Conservation (phyloP, 1,140 invertebrate genomes). For the Dendrolimus kikuchii region DNA sequence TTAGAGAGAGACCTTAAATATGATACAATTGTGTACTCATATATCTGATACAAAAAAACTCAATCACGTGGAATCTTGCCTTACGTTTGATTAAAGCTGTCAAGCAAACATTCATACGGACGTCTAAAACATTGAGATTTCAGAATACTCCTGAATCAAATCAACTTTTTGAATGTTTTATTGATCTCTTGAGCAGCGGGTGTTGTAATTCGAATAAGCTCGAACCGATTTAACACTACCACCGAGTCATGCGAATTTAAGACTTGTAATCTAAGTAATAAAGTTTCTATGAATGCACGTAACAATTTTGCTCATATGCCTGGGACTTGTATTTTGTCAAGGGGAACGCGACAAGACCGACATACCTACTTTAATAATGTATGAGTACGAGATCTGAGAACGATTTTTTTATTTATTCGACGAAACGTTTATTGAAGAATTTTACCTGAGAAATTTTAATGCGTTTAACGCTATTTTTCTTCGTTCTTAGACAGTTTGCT, state of each 20-base stretch:
- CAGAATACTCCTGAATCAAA: conserved; percentile 20
- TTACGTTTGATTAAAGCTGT: no score
- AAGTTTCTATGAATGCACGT: conserved; percentile 5
- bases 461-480: no score
- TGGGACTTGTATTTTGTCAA: conserved; percentile 21
- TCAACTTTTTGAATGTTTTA: conserved; percentile 42
- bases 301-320: conserved; percentile 4
- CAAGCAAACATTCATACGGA: no score
- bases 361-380: conserved; percentile 26
- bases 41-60: no score
- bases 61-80: no score
- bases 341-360: conserved; percentile 17
- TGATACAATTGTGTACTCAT: no score
- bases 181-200: conserved; percentile 33
- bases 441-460: no score
- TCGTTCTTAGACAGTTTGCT: no score
- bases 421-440: conserved; percentile 11
- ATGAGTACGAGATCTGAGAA: conserved; percentile 14
- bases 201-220: conserved; percentile 43
- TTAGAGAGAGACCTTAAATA: no score
- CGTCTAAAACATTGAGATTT: background rate
- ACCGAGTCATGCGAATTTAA: conserved; percentile 5
- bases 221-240: conserved; percentile 14
- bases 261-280: conserved; percentile 5
- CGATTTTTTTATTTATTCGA: conserved; percentile 17